Evolutionary conservation across 2,113 vertebrate genomes (phyloP), one percentile per base, ranked within the genome.

Genomic region (Leptodactylus fuscus): DNA sequence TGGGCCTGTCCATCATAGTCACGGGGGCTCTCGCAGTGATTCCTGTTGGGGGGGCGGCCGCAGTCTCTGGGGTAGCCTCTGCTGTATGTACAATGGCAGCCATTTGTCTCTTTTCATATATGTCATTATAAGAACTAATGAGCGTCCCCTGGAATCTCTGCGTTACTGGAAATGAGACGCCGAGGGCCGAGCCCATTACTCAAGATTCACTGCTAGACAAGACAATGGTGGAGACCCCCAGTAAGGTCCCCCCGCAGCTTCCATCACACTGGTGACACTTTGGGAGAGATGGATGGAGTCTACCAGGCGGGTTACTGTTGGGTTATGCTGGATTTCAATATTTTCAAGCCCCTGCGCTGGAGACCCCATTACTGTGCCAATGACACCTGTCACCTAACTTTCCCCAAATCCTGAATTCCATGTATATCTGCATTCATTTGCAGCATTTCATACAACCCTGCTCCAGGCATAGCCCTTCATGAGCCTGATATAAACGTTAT

Each of bases 71-170:
- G 93, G 95, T 94, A 94, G 94, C 95, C 95, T 92, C 93, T 91
- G 93, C 93, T n/a, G 93, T 93, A 94, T 92, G 93, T 93, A 94
- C 94, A 94, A 96, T 69, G 65, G 34, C 11, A 18, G 65, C 60
- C 27, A 65, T 96, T 95, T 95, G 94, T 96, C 94, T 95, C 94
- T 95, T 93, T 93, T 95, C 94, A 96, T 95, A 94, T 94, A 73
- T 46, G 44, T 46, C 70, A 48, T 75, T 27, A 11, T 94, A 93
- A 94, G 93, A 95, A 92, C 93, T 95, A 95, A 95, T 95, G 92
- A 96, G 94, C 94, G 93, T 93, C 94, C 94, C 94, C 94, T 1
- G 0, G 1, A 34, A 18, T 34, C 34, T 38, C 32, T 13, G 2
- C 20, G 11, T 36, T 94, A 94, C 94, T 92, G 92, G 93, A 94